Conservation (phyloP, 1,140 invertebrate genomes). For the Trachelipus rathkii region DNA sequence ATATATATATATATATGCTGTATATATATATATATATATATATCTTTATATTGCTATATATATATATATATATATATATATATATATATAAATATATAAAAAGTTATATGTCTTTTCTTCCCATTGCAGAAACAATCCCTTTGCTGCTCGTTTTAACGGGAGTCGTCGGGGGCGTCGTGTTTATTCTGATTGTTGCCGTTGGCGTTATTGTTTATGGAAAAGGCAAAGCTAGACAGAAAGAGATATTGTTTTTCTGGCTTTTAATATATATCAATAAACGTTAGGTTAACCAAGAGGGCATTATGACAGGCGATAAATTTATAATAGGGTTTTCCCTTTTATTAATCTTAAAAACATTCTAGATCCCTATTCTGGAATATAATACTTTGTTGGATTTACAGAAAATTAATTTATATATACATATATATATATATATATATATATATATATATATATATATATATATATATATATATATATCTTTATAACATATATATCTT, state of each 20-base stretch:
- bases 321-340: too few species aligned
- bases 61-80: slow-evolving; percentile 21
- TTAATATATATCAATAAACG: not conserved
- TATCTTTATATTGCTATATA: not conserved
- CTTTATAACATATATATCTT: not conserved
- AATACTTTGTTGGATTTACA: too few species aligned
- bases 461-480: slow-evolving; percentile 21
- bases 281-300: too few species aligned
- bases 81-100: slow-evolving; percentile 18
- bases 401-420: too few species aligned
- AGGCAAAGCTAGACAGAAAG: slow-evolving; percentile 37
- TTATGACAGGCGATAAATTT: too few species aligned
- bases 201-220: slow-evolving; percentile 41
- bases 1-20: slow-evolving; percentile 20
- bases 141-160: slow-evolving; percentile 40
- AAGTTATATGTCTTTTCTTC: slow-evolving; percentile 3
- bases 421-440: not conserved
- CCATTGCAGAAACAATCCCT: slow-evolving; percentile 38
- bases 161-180: slow-evolving; percentile 38
- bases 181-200: slow-evolving; percentile 37
- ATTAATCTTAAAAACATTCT: too few species aligned
- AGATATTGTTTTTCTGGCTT: slow-evolving; percentile 24
- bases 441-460: slow-evolving; percentile 20
- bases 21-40: slow-evolving; percentile 20
- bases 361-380: too few species aligned